Percentiles rank a stretch among this genome's conserved stretches.
Conservation (phyloP, 2,888 invertebrate species). For the Penaeus monodon region DNA sequence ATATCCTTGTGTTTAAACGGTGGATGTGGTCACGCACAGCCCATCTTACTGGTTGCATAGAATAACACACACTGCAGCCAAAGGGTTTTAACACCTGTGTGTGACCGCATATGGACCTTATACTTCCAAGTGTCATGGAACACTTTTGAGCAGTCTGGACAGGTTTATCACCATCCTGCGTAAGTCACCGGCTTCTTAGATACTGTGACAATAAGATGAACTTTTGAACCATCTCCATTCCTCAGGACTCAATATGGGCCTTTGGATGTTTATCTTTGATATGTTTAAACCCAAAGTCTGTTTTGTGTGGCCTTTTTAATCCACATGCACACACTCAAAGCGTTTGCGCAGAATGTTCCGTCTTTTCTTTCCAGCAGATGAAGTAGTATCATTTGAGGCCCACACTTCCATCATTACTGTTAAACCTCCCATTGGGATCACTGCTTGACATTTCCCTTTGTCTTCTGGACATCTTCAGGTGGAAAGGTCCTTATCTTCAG, state of each 20-base stretch:
- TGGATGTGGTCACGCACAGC: slow-evolving; percentile 64
- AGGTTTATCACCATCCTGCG: slow-evolving; percentile 57
- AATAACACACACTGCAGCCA: slow-evolving; percentile 60
- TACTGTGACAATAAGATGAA: slow-evolving; percentile 61
- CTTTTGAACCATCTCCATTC: slow-evolving; percentile 63
- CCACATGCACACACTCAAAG: slow-evolving; percentile 65
- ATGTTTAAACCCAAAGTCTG: slow-evolving; percentile 61
- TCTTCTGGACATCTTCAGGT: slow-evolving; percentile 14
- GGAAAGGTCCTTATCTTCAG: slow-evolving; percentile 47
- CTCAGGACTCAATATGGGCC: slow-evolving; percentile 64
- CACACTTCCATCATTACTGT: background rate
- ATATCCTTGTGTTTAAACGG: slow-evolving; percentile 55
- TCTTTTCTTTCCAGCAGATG: slow-evolving; percentile 46
- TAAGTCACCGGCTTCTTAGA: slow-evolving; percentile 55
- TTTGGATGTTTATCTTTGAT: slow-evolving; percentile 63
- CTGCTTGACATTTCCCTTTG: background rate
- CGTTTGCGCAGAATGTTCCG: slow-evolving; percentile 60
- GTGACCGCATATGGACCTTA: slow-evolving; percentile 63
- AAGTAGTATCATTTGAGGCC: slow-evolving; percentile 3
- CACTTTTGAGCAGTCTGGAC: slow-evolving; percentile 61
- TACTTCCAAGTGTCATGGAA: slow-evolving; percentile 65
- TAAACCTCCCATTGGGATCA: slow-evolving; percentile 12
- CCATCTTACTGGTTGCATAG: slow-evolving; percentile 64
- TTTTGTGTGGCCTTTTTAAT: slow-evolving; percentile 63
- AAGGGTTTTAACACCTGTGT: slow-evolving; percentile 64